Percentiles rank a stretch among this genome's conserved stretches.
phyloP scores from a whole-genome alignment of 1,140 invertebrate genomes.

The Eupristina koningsbergeri region DNA sequence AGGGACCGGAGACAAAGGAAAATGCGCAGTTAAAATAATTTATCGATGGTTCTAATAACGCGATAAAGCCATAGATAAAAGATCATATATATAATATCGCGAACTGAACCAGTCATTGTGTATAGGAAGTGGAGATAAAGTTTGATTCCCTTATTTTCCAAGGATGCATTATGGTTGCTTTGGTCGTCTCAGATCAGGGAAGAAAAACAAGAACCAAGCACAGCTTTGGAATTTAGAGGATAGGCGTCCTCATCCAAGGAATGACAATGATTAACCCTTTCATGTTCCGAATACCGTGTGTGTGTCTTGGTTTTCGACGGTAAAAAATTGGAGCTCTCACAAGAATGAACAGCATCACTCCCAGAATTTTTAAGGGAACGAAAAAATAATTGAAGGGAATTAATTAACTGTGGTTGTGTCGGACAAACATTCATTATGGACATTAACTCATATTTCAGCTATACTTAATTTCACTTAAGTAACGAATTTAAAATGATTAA shows the following conservation, averaged over 20 bases:
- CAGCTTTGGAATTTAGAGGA: not conserved
- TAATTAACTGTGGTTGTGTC: not conserved
- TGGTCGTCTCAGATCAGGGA: not conserved
- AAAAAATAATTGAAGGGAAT: not conserved
- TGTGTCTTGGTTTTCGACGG: too few species aligned
- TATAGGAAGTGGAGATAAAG: not conserved
- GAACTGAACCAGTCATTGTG: not conserved
- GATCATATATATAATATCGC: not conserved
- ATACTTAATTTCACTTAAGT: not conserved
- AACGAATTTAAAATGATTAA: not conserved
- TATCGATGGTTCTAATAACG: conserved; percentile 41
- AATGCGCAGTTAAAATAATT: conserved; percentile 27
- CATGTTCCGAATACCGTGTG: too few species aligned
- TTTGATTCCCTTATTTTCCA: conserved; percentile 25
- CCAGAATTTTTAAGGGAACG: not conserved
- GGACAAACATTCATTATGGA: not conserved
- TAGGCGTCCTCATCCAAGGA: not conserved
- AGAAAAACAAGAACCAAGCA: not conserved
- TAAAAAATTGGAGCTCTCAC: too few species aligned
- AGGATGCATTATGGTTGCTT: not conserved
- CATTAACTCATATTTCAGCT: not conserved
- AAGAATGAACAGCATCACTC: not conserved
- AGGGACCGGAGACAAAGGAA: not conserved
- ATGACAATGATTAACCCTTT: not conserved
- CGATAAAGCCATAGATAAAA: conserved; percentile 1